Evolutionary conservation across 1,140 invertebrate genomes (phyloP), one percentile per base, ranked within the genome.

Genomic region (Globodera ellingtonae): DNA sequence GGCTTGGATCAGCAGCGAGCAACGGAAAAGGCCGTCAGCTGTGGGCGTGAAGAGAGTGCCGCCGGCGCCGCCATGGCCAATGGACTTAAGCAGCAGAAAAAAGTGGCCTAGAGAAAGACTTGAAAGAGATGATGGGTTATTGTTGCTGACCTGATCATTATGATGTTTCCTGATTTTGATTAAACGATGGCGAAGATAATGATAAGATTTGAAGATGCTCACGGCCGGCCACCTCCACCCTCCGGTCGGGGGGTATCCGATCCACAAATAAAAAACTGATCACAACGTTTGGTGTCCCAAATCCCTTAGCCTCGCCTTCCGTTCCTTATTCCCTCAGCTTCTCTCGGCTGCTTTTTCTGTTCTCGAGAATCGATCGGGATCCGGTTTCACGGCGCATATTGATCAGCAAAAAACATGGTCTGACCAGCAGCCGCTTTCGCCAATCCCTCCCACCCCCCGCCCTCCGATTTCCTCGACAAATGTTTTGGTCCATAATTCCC

Each of bases 391-490:
- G 10, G 8, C 9, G 24, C 46, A 35, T 70, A 70, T 70, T 70
- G 67, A 70, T 70, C 67, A 35, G 21, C 67, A 70, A 70, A 67
- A 70, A 70, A 18, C 67, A 70, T 44, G 67, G 24, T 18, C 56
- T 62, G 56, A 62, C 56, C 67, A 70, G 59, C 59, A 65, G 67
- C 67, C 24, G 35, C 21, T 47, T 70, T 44, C 21, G 46, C 67
- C 46, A 70, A 7, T 70, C n/a, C 8, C 7, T 47, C 24, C 6
- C 67, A 1, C n/a, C 4, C 13, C 67, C 10, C 44, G 9, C 6
- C 24, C 35, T 18, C 35, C 13, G 24, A 6, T 47, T 35, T 47
- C 9, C 1, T 47, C 24, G 46, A 70, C 67, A 70, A 70, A 70
- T 70, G 67, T 70, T 70, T 70, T 70, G 24, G 67, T 10, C 24